Percentiles rank a stretch among this genome's conserved stretches.
Conservation (phyloP, 1,140 invertebrate genomes). For the Bemisia tabaci region DNA sequence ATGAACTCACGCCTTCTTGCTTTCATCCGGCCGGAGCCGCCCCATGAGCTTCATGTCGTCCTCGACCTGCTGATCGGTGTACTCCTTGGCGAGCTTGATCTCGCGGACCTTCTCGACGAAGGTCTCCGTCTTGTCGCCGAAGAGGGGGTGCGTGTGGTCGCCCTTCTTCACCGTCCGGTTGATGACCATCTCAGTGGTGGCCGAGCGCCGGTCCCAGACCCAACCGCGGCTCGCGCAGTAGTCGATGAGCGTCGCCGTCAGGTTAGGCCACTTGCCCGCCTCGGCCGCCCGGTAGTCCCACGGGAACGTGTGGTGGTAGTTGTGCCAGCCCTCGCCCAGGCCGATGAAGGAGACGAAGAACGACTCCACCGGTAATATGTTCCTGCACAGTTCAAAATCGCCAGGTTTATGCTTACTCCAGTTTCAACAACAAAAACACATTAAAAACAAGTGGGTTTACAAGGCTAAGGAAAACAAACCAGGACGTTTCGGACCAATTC, state of each 20-base stretch:
- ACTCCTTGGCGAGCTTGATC: no score
- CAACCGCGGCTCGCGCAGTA: slow-evolving; percentile 33
- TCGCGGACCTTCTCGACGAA: no score
- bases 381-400: no score
- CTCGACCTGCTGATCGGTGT: neutral
- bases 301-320: slow-evolving; percentile 79
- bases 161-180: slow-evolving; percentile 13
- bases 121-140: no score
- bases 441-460: no score
- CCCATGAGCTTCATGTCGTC: neutral
- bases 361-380: slow-evolving; percentile 49
- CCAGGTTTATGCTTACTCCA: no score
- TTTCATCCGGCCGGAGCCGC: no score
- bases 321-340: slow-evolving; percentile 57
- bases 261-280: slow-evolving; percentile 33
- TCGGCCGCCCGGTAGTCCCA: slow-evolving; percentile 84
- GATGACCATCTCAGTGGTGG: slow-evolving; percentile 34
- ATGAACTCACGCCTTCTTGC: no score
- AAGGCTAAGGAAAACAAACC: no score
- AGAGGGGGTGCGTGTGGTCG: slow-evolving; percentile 13
- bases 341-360: slow-evolving; percentile 39
- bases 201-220: slow-evolving; percentile 49
- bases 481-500: no score
- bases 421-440: no score
- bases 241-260: slow-evolving; percentile 36